phyloP scores from a whole-genome alignment of 2,797 vertebrate genomes.

The Acanthurus tractus region DNA sequence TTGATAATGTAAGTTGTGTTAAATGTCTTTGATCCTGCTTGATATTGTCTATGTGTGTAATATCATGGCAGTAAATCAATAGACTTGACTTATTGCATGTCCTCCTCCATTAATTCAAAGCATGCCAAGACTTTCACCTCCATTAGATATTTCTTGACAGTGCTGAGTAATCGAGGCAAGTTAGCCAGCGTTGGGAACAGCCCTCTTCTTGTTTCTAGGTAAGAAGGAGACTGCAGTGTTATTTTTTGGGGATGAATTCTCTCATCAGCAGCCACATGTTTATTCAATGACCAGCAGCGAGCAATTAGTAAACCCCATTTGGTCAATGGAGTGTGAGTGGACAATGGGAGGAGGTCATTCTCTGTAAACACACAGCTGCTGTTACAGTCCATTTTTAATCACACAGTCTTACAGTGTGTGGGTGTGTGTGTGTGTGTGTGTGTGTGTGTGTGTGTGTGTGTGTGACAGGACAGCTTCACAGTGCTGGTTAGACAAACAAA shows the following conservation, averaged over 20 bases:
- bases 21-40: conserved; percentile 25
- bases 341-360: conserved; percentile 30
- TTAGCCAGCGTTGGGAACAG: conserved; percentile 14
- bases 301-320: conserved; percentile 61
- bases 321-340: conserved; percentile 29
- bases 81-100: conserved; percentile 19
- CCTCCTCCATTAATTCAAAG: conserved; percentile 11
- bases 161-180: conserved; percentile 41
- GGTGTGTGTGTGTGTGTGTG: background rate
- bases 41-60: background rate
- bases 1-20: background rate
- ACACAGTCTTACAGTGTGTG: conserved; percentile 15
- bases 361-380: conserved; percentile 50
- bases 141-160: conserved; percentile 8
- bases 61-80: conserved; percentile 16
- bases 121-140: conserved; percentile 12
- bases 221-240: conserved; percentile 9
- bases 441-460: too few relatives aligned
- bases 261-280: conserved; percentile 43
- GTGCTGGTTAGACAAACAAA: conserved; percentile 41
- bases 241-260: conserved; percentile 15
- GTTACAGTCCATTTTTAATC: conserved; percentile 59
- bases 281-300: conserved; percentile 51
- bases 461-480: conserved; percentile 13
- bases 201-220: conserved; percentile 4